Conservation (phyloP, 2,113 vertebrate genomes). For the Etheostoma cragini region DNA sequence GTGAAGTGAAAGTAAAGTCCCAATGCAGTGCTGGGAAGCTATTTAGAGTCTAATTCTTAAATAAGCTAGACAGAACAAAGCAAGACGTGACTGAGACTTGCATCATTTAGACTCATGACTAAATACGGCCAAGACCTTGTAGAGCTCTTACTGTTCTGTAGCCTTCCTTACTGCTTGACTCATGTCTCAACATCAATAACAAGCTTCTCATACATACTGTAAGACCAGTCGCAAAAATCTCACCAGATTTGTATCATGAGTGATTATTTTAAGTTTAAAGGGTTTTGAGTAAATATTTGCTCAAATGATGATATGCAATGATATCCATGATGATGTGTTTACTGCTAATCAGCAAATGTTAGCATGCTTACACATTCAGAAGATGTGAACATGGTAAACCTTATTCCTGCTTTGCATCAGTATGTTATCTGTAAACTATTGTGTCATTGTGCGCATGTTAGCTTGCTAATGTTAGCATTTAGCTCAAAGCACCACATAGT, state of each 20-base stretch:
- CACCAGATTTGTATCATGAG: not conserved
- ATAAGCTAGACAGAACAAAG: conserved; percentile 40
- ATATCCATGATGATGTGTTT: not conserved
- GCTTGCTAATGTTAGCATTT: no score
- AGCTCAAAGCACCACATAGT: not conserved
- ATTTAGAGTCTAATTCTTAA: conserved; percentile 37
- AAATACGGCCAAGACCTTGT: conserved; percentile 34
- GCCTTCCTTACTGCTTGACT: not conserved
- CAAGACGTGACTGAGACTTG: conserved; percentile 9
- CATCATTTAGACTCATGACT: conserved; percentile 33
- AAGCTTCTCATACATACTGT: conserved; percentile 19
- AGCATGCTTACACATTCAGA: no score
- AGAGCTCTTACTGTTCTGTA: conserved; percentile 4
- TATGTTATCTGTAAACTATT: not conserved
- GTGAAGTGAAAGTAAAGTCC: conserved; percentile 50
- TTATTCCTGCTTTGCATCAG: not conserved
- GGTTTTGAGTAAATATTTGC: not conserved
- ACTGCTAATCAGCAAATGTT: not conserved
- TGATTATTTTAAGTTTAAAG: not conserved
- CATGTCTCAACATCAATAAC: conserved; percentile 4
- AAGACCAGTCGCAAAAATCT: conserved; percentile 3
- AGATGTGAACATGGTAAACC: not conserved
- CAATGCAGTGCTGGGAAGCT: conserved; percentile 8
- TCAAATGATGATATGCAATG: not conserved
- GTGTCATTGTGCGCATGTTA: not conserved